Base-by-base conservation (phyloP, 1,140 invertebrate genomes). In the Papilio aristodemus region DNA sequence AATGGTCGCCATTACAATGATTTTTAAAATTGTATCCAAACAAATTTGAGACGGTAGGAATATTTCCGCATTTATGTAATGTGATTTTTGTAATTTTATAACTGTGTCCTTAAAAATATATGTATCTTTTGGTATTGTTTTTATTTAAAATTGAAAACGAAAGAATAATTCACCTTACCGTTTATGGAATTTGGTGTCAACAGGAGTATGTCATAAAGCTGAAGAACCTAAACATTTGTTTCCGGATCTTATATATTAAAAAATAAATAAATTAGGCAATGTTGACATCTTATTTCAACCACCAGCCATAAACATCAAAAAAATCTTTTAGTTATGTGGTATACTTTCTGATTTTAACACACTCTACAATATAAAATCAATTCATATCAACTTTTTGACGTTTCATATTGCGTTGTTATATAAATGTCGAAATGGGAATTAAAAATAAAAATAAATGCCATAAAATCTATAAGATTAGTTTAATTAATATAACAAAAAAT, bases 11-110 rank as follows among this genome's bases (percentile, higher is more conserved):
- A 57, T 57, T 57, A 27, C 11, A 27, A 27, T 4, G 11, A 27
- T 57, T 57, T 57, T 57, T 57, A 57, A 57, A 57, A 27, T 19
- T 46, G 17, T 50, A 50, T 54, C 11, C 19, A 54, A n/a, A 54
- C 19, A 54, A 17, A 11, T 54, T 54, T 22, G 9, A 3, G 11
- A 54, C 46, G 10, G 46, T 54, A 54, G 46, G 46, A 54, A 54
- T 54, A 11, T 54, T 54, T 25, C 46, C 46, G 46, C 10, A 13
- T 54, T 54, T 50, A 50, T 50, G 1, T 50, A 46, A 17, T 17
- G 41, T 50, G 19, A 50, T 54, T 54, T 22, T 54, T 25, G 19
- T 43, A 14, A 22, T 25, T 54, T 54, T 13, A 25, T 2, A 54
- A 54, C 41, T 8, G 17, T 17, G 10, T 54, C 22, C 17, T 9